Base-by-base conservation (phyloP, 2,113 vertebrate species). In the Strix aluco region DNA sequence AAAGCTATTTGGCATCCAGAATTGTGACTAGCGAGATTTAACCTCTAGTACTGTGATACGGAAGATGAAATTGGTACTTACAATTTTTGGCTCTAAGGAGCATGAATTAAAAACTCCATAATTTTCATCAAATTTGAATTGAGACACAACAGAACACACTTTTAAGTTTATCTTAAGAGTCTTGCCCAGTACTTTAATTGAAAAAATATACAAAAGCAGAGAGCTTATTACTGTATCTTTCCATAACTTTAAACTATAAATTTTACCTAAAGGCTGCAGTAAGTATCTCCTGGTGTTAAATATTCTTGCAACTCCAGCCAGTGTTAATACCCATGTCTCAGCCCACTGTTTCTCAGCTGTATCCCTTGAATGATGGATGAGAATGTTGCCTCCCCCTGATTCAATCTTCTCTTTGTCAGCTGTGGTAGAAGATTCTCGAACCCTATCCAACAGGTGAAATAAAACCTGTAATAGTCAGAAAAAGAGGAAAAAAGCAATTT, bases 261-360 rank as follows among this genome's bases (percentile, higher is more conserved):
- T 79, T 94, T 97, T 97, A 99, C 99, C 99, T 97, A 99, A 95
- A 89, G 99, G 98, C 78, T 99, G 99, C 66, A 99, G 97, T 81
- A 99, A 98, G 84, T 99, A 99, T 97, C 99, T 98, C 84, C 99
- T 98, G 17, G 99, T 99, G 97, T 99, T 99, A 94, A 99, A 99
- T 97, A 99, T 99, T 91, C 99, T 99, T 19, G 99, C 99, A 90
- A 99, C 99, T 36, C 99, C 99, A 3, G 99, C 99, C 58, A 99
- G 97, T 1, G 99, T 99, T 96, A 99, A 98, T 44, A 99, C 99
- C 99, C 99, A 99, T 4, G 99, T 99, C 94, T 99, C 99, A 5
- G 99, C 99, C 99, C 99, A 99, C 65, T 99, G 99, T 83, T 99
- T 99, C 94, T 99, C 99, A n/a, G 99, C 99, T 12, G 99, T 99